A percentile compares a stretch with the other conserved stretches of the same genome.
Evolutionary conservation across 2,888 invertebrate species (phyloP).

Genomic region (Stenotaenia linearis): DNA sequence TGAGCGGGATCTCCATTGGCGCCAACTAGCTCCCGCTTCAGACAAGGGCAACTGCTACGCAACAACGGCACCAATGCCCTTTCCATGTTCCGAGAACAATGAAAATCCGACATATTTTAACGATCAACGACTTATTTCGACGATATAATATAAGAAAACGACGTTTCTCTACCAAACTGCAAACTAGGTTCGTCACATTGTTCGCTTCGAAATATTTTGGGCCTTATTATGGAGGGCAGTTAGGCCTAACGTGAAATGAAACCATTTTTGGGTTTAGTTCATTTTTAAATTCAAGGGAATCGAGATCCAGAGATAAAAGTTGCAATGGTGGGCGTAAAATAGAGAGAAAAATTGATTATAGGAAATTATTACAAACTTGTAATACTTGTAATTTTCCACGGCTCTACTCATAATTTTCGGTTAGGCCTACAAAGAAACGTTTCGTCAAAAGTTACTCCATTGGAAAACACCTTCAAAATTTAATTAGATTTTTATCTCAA

Average conservation of each 20-base stretch:
- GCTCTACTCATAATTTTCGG: neutral
- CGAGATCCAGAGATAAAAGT: neutral
- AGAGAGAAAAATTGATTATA: neutral
- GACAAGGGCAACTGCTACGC: slow-evolving; percentile 19
- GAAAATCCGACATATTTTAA: neutral
- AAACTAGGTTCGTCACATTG: neutral
- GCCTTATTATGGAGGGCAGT: neutral
- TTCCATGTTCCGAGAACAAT: slow-evolving; percentile 13
- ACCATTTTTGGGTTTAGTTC: neutral
- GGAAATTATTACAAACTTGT: neutral
- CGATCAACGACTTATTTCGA: neutral
- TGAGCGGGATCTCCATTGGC: slow-evolving; percentile 13
- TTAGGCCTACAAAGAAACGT: slow-evolving; percentile 4
- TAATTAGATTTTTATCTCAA: neutral
- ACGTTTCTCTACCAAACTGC: neutral
- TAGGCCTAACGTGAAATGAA: neutral
- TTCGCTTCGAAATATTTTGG: neutral
- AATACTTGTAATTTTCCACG: no score
- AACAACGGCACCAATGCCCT: neutral
- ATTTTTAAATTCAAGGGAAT: neutral
- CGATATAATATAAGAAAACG: neutral
- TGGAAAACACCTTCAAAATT: neutral
- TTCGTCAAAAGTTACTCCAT: neutral
- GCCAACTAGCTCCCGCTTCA: slow-evolving; percentile 4
- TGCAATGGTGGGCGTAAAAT: neutral